Conservation (phyloP, 1,140 invertebrate species). For the Dendroctonus ponderosae region DNA sequence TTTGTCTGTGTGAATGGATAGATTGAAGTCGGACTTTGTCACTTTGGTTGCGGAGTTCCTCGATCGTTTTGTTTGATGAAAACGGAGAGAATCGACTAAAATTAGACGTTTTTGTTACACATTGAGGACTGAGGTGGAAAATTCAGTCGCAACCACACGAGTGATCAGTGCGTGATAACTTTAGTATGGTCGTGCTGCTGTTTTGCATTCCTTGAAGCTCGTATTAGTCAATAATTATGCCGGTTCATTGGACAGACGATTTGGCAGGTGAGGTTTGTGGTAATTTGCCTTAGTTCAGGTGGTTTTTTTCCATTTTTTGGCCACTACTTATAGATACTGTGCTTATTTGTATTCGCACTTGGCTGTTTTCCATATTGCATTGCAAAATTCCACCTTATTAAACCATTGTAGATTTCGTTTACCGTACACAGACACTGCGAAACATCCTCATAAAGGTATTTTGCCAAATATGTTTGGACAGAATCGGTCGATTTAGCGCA, state of each 20-base stretch:
- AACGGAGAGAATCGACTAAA: not conserved
- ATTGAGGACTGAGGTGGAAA: not conserved
- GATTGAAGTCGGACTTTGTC: not conserved
- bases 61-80: too few relatives aligned
- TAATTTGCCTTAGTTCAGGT: not conserved
- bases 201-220: not conserved
- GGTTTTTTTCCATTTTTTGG: not conserved
- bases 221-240: constrained; percentile 3
- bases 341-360: too few relatives aligned
- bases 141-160: not conserved
- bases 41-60: not conserved
- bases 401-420: too few relatives aligned
- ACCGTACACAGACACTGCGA: too few relatives aligned
- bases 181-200: constrained; percentile 7
- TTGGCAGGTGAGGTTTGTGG: constrained; percentile 7
- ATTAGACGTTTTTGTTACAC: constrained; percentile 13
- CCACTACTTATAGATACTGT: too few relatives aligned
- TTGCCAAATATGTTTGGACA: too few relatives aligned
- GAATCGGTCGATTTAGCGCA: too few relatives aligned
- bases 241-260: constrained; percentile 10
- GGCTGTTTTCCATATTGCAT: too few relatives aligned
- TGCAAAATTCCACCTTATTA: too few relatives aligned
- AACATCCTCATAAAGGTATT: too few relatives aligned
- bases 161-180: constrained; percentile 14
- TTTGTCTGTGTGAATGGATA: too few relatives aligned